These are phyloP conservation scores for Atrichornis clamosus DNA, from an alignment of 2,113 vertebrate species.

Conservation along the genomic window DNA sequence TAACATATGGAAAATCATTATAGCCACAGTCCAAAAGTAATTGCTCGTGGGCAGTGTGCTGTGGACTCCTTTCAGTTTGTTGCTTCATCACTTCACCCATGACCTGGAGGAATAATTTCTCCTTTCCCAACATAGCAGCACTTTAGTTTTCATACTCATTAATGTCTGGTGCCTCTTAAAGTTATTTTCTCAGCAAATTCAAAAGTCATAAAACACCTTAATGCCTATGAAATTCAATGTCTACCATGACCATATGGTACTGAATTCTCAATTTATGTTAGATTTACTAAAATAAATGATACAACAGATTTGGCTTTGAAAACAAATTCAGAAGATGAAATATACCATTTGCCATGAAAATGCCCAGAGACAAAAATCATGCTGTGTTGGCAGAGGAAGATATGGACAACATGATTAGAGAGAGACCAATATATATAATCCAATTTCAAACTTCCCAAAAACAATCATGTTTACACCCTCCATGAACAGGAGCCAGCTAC, in stretches of 20 bases:
- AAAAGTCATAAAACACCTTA: not conserved
- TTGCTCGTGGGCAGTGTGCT: not conserved
- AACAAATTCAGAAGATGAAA: not conserved
- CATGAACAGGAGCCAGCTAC: not conserved
- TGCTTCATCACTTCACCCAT: constrained; percentile 12
- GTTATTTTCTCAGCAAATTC: not conserved
- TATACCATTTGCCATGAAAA: not conserved
- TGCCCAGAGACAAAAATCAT: not conserved
- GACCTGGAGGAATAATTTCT: constrained; percentile 19
- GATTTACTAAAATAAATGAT: constrained; percentile 7
- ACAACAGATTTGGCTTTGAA: not conserved
- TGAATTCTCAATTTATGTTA: not conserved
- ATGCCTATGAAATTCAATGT: not conserved
- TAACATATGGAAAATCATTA: constrained; percentile 11
- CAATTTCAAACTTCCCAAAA: not conserved
- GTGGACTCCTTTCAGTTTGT: not conserved
- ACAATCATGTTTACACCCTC: not conserved
- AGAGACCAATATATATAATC: not conserved
- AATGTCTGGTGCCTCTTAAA: not conserved
- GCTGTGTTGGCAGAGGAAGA: not conserved
- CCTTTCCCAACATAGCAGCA: not conserved
- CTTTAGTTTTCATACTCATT: not conserved
- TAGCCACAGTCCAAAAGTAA: not conserved
- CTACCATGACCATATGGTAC: not conserved
- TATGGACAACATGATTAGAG: not conserved